Conservation (phyloP, 2,113 vertebrate species). For the Lates calcarifer region DNA sequence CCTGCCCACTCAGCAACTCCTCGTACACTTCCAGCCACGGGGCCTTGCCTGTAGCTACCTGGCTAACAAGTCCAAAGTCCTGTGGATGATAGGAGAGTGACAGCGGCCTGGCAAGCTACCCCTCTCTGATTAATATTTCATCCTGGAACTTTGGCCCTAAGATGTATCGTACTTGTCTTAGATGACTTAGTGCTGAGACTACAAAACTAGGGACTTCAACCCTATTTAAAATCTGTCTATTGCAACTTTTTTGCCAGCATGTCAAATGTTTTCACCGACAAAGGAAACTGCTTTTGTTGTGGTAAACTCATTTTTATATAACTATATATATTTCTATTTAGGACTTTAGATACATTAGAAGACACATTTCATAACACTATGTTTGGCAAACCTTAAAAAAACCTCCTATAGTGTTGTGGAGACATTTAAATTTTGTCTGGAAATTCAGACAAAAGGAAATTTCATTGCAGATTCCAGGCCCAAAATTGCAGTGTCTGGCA, state of each 20-base stretch:
- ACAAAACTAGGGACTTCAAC: constrained; percentile 71
- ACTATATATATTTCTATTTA: background rate
- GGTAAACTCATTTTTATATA: background rate
- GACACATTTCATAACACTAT: background rate
- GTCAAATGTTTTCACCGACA: constrained; percentile 55
- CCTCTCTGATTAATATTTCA: constrained; percentile 82
- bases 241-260: constrained; percentile 62
- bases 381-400: background rate
- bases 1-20: constrained; percentile 82
- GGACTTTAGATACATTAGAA: background rate
- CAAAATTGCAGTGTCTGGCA: constrained; percentile 37
- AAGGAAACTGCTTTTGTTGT: constrained; percentile 33
- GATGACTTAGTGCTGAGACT: constrained; percentile 79
- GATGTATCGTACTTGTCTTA: constrained; percentile 73
- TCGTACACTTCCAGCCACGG: constrained; percentile 65
- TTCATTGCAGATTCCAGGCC: constrained; percentile 30
- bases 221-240: constrained; percentile 59
- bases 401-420: background rate
- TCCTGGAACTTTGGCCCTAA: constrained; percentile 77
- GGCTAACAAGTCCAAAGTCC: constrained; percentile 80
- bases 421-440: constrained; percentile 13
- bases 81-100: constrained; percentile 80
- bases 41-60: constrained; percentile 70
- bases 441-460: constrained; percentile 18
- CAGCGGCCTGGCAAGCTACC: constrained; percentile 76